Evolutionary conservation across 2,113 vertebrate species (phyloP).

Genomic region (Apodemus speciosus): DNA sequence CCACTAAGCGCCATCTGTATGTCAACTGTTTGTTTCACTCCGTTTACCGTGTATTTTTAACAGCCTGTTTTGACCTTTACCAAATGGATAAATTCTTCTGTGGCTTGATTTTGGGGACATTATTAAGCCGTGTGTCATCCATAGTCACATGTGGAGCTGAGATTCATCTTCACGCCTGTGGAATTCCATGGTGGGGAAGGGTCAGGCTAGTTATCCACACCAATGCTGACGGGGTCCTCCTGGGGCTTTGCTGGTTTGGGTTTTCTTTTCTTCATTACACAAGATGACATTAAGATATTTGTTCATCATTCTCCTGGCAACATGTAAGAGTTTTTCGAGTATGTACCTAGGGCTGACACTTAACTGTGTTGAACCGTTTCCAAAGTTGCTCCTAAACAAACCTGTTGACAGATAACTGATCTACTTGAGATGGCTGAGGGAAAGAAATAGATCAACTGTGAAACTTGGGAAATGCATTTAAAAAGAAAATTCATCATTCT

Average conservation of each 20-base stretch:
- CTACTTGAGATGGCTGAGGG: not conserved
- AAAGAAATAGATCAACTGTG: conserved; percentile 32
- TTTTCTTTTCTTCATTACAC: conserved; percentile 53
- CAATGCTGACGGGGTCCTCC: not conserved
- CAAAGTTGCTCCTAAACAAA: conserved; percentile 20
- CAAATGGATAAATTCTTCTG: conserved; percentile 28
- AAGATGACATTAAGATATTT: conserved; percentile 13
- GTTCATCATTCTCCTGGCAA: conserved; percentile 40
- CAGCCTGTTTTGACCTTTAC: conserved; percentile 33
- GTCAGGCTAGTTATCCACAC: conserved; percentile 36
- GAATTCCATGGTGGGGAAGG: not conserved
- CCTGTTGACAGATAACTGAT: conserved; percentile 46
- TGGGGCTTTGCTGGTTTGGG: not conserved
- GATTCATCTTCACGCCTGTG: conserved; percentile 11
- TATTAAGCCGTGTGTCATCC: not conserved
- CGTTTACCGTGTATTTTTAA: not conserved
- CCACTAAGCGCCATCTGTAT: not conserved
- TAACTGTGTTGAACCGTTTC: not conserved
- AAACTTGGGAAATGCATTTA: conserved; percentile 51
- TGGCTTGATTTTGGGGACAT: conserved; percentile 12
- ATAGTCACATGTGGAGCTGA: not conserved
- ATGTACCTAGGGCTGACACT: not conserved
- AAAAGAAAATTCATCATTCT: conserved; percentile 60
- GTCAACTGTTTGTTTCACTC: not conserved
- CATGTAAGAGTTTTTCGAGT: not conserved